Evolutionary conservation across 2,113 vertebrate genomes (phyloP).

Genomic region (Channa maculata): DNA sequence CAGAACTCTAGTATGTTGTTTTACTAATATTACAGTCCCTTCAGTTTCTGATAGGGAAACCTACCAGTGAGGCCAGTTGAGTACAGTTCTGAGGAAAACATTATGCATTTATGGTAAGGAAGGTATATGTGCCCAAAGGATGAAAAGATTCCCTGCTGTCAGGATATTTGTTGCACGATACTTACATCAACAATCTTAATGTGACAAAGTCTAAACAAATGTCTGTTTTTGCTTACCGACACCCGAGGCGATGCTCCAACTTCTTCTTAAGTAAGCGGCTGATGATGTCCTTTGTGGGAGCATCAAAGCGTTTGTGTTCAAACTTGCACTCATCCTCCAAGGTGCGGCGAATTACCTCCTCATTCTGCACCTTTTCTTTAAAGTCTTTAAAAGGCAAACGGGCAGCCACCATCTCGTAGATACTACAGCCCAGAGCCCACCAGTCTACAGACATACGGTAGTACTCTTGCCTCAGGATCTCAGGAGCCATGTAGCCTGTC

Average conservation of each 20-base stretch:
- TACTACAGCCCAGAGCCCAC: conserved; percentile 92
- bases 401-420: conserved; percentile 92
- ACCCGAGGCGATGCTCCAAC: conserved; percentile 84
- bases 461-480: conserved; percentile 87
- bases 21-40: too few relatives aligned
- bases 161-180: too few relatives aligned
- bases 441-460: conserved; percentile 91
- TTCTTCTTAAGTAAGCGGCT: conserved; percentile 87
- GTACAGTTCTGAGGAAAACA: too few relatives aligned
- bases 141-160: too few relatives aligned
- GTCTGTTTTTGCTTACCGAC: conserved; percentile 80
- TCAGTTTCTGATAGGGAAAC: too few relatives aligned
- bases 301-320: conserved; percentile 84
- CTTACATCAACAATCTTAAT: too few relatives aligned
- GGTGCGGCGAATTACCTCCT: conserved; percentile 88
- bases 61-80: too few relatives aligned
- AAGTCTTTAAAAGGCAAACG: conserved; percentile 89
- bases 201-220: too few relatives aligned
- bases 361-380: conserved; percentile 88
- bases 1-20: too few relatives aligned
- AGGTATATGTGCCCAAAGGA: too few relatives aligned
- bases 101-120: too few relatives aligned
- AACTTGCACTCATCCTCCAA: conserved; percentile 89
- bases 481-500: conserved; percentile 92
- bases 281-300: conserved; percentile 86